Percentiles rank a stretch among this genome's conserved stretches.
phyloP scores from a whole-genome alignment of 2,888 invertebrate genomes.

The Pyrgus malvae region DNA sequence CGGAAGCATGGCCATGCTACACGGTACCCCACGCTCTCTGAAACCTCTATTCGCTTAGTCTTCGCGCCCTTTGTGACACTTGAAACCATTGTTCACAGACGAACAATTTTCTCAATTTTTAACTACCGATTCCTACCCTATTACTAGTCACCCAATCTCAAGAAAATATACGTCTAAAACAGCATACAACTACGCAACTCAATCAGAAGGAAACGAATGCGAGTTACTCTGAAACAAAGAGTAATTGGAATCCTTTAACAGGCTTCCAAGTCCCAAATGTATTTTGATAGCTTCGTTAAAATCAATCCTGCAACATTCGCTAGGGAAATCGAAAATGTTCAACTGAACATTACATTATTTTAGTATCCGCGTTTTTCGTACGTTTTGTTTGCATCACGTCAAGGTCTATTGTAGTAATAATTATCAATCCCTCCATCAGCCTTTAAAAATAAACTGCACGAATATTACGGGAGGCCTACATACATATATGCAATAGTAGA shows the following conservation, averaged over 20 bases:
- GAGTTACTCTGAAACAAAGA: neutral
- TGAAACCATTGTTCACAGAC: conserved; percentile 73
- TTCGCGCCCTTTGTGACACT: conserved; percentile 80
- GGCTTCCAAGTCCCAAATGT: conserved; percentile 20
- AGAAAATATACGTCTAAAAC: too few species aligned
- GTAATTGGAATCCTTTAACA: conserved; percentile 20
- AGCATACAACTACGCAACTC: neutral
- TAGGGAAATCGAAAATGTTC: conserved; percentile 45
- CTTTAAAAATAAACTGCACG: too few species aligned
- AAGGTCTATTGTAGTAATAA: neutral
- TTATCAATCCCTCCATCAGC: too few species aligned
- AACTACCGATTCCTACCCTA: conserved; percentile 16
- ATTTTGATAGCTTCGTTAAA: conserved; percentile 35
- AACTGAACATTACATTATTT: conserved; percentile 33
- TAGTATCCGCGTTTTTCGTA: conserved; percentile 18
- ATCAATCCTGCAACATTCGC: conserved; percentile 36
- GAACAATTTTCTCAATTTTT: conserved; percentile 46
- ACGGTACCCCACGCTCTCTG: conserved; percentile 37
- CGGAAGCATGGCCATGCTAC: too few species aligned
- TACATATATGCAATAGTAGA: too few species aligned
- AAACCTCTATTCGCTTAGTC: conserved; percentile 72
- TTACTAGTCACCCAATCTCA: too few species aligned
- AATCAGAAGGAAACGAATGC: neutral
- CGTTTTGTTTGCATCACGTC: conserved; percentile 1
- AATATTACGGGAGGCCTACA: too few species aligned